Evolutionary conservation across 2,888 invertebrate species (phyloP).

Genomic region (Dysmachus trigonus): DNA sequence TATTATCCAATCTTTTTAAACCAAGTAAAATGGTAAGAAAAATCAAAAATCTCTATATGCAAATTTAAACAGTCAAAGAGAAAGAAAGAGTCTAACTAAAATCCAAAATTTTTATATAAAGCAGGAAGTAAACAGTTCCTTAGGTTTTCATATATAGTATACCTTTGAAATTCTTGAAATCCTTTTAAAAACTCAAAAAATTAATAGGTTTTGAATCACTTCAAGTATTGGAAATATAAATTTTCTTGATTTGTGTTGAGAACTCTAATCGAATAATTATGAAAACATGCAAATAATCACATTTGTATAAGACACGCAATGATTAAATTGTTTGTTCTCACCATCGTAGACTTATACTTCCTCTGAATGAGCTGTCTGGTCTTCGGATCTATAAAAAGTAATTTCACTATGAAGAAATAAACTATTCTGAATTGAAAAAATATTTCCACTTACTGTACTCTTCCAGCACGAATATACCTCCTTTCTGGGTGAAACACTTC

Average conservation of each 20-base stretch:
- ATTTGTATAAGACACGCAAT: constrained; percentile 17
- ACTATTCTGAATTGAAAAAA: not conserved
- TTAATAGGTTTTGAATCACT: not conserved
- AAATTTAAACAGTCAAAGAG: too few species aligned
- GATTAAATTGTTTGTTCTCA: constrained; percentile 67
- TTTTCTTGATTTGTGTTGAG: not conserved
- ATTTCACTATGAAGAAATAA: not conserved
- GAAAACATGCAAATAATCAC: constrained; percentile 13
- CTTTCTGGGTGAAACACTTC: constrained; percentile 99
- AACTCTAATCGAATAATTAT: not conserved
- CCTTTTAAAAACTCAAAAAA: not conserved
- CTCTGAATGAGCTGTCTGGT: constrained; percentile 95
- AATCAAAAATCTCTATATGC: too few species aligned
- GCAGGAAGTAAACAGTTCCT: too few species aligned
- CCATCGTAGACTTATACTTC: constrained; percentile 98
- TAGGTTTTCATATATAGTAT: too few species aligned
- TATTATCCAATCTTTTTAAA: too few species aligned
- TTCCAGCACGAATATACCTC: constrained; percentile 98
- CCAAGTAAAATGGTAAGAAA: too few species aligned
- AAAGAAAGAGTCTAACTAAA: too few species aligned
- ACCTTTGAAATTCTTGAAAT: too few species aligned
- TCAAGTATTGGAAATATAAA: not conserved
- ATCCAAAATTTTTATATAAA: too few species aligned
- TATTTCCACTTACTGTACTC: constrained; percentile 90
- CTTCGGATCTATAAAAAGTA: constrained; percentile 84